Percentiles rank a stretch among this genome's conserved stretches.
Conservation (phyloP, 2,113 vertebrate genomes). For the Cricetomys ansorgei region DNA sequence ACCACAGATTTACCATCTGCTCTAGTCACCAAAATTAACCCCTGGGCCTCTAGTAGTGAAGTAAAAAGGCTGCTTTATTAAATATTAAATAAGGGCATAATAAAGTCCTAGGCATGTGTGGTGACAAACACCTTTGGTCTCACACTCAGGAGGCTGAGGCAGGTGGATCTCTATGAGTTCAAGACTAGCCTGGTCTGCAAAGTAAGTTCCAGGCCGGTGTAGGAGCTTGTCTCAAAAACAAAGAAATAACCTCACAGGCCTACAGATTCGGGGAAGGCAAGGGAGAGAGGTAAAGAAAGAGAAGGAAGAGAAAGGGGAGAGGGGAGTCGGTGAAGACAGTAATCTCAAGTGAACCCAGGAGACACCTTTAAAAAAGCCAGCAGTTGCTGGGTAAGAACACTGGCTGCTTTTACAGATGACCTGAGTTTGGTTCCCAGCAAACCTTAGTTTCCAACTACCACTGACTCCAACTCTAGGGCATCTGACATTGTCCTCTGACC, state of each 20-base stretch:
- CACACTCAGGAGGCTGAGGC: background rate
- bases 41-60: constrained; percentile 31
- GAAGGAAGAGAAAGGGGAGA: constrained; percentile 31
- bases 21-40: constrained; percentile 51
- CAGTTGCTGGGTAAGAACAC: background rate
- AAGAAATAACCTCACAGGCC: background rate
- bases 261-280: background rate
- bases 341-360: background rate
- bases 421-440: background rate
- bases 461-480: background rate
- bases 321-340: background rate
- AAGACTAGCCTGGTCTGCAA: background rate
- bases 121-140: background rate
- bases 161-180: background rate
- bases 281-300: background rate
- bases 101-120: background rate
- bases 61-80: constrained; percentile 43
- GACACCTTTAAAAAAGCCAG: background rate
- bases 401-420: no score
- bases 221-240: background rate
- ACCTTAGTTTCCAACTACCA: background rate
- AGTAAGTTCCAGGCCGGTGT: background rate
- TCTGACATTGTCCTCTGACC: background rate
- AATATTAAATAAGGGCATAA: background rate
- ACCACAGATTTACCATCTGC: constrained; percentile 63